These are phyloP conservation scores for Drosophila ezoana DNA, from an alignment of 2,888 invertebrate species.

Conservation along the genomic window DNA sequence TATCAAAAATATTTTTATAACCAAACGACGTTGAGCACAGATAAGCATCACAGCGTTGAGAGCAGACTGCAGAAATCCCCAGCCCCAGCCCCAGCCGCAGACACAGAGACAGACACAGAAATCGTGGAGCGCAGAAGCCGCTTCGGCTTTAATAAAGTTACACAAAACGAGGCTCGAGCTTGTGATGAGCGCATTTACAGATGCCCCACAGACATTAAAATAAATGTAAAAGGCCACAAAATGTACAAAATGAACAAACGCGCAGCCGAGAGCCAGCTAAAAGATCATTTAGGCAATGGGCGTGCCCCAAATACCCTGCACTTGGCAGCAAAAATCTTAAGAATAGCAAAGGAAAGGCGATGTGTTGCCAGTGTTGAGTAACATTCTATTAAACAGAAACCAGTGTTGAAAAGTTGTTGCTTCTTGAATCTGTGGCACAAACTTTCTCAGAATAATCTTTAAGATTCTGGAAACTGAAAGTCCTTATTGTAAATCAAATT, in stretches of 20 bases:
- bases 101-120: conserved; percentile 12
- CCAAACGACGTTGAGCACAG: conserved; percentile 47
- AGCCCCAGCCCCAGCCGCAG: conserved; percentile 13
- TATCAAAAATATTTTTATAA: conserved; percentile 79
- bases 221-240: conserved; percentile 75
- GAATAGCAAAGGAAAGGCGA: too few species aligned
- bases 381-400: too few species aligned
- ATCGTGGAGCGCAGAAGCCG: conserved; percentile 54
- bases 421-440: neutral
- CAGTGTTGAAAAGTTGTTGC: neutral
- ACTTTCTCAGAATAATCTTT: too few species aligned
- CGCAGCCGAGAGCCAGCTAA: conserved; percentile 5
- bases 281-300: conserved; percentile 12
- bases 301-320: conserved; percentile 32
- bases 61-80: conserved; percentile 10
- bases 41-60: conserved; percentile 54
- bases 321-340: neutral
- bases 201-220: conserved; percentile 68
- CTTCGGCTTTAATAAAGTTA: conserved; percentile 53
- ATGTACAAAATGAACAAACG: conserved; percentile 27
- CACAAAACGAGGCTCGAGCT: conserved; percentile 50
- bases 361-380: too few species aligned
- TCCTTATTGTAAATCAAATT: too few species aligned
- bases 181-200: conserved; percentile 74
- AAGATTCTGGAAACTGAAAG: too few species aligned